Percentiles rank a stretch among this genome's conserved stretches.
These are phyloP conservation scores for Indicator indicator DNA, from an alignment of 2,113 vertebrate genomes.

Conservation along the genomic window DNA sequence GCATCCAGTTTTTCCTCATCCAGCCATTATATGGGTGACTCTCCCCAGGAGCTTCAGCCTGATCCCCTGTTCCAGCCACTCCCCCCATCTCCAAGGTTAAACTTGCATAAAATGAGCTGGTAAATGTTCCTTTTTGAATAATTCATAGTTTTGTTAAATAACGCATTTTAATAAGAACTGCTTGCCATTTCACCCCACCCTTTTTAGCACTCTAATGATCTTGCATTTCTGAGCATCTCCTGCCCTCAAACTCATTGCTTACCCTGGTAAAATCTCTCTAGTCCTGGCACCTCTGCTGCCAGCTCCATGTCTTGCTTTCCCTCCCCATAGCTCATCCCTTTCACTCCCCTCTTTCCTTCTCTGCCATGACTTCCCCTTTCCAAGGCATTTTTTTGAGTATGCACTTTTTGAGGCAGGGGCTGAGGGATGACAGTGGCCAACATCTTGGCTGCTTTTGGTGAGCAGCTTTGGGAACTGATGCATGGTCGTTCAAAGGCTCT, in stretches of 20 bases:
- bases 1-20: background rate
- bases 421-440: fast-evolving
- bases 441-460: background rate
- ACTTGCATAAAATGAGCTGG: background rate
- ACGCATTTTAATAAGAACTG: constrained; percentile 10
- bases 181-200: background rate
- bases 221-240: background rate
- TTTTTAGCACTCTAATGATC: background rate
- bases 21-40: fast-evolving
- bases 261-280: background rate
- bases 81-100: background rate
- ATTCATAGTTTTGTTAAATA: constrained; percentile 20
- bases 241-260: background rate
- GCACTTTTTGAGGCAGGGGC: fast-evolving
- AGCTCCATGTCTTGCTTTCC: background rate
- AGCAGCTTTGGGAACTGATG: background rate
- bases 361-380: background rate
- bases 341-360: background rate
- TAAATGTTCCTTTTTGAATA: constrained; percentile 14
- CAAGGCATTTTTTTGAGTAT: background rate
- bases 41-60: background rate
- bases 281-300: background rate
- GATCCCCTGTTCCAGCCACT: background rate
- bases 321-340: background rate
- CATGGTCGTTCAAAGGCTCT: background rate